A percentile compares a stretch with the other conserved stretches of the same genome.
These are phyloP conservation scores for Psittacara wagleri DNA, from an alignment of 2,113 vertebrate species.

Conservation along the genomic window DNA sequence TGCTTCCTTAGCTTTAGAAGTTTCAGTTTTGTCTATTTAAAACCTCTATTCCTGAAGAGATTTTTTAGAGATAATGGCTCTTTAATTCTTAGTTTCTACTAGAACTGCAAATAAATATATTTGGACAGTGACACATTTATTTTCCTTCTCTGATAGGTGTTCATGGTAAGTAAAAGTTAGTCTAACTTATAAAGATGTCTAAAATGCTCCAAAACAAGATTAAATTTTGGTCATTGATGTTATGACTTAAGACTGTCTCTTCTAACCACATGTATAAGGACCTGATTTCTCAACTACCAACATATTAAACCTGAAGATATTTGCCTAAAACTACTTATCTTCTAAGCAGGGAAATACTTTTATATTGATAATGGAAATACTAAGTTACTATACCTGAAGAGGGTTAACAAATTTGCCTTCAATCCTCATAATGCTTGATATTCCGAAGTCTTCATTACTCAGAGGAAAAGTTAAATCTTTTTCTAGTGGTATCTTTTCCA, in stretches of 20 bases:
- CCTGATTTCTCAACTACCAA: not conserved
- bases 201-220: not conserved
- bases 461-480: conserved; percentile 78
- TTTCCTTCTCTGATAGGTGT: not conserved
- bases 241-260: not conserved
- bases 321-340: not conserved
- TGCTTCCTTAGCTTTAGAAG: not conserved
- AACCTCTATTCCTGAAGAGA: not conserved
- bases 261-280: not conserved
- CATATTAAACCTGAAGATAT: not conserved
- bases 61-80: not conserved
- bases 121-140: not conserved
- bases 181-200: not conserved
- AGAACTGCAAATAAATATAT: not conserved
- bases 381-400: conserved; percentile 83
- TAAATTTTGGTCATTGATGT: not conserved
- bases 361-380: not conserved
- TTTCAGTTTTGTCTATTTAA: not conserved
- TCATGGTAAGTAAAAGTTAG: not conserved
- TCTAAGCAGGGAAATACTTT: not conserved
- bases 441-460: conserved; percentile 78
- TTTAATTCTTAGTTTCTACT: not conserved
- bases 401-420: conserved; percentile 93
- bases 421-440: conserved; percentile 85
- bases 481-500: conserved; percentile 89